A percentile compares a stretch with the other conserved stretches of the same genome.
Conservation (phyloP, 2,888 invertebrate species). For the Dendrolimus houi region DNA sequence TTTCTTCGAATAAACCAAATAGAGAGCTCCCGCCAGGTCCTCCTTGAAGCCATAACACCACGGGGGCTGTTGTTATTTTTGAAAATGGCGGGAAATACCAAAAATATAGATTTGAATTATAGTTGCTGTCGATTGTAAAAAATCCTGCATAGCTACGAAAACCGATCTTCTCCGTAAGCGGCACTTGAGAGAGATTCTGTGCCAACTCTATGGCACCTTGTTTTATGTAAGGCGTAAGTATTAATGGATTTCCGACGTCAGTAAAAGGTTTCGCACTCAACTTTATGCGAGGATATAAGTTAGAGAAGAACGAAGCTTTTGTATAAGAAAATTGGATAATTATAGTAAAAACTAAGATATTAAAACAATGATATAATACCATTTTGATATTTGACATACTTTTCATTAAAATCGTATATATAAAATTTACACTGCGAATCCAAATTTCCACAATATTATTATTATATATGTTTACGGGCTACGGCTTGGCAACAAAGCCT, state of each 20-base stretch:
- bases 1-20: conserved; percentile 74
- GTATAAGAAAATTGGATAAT: not conserved
- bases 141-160: conserved; percentile 77
- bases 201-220: conserved; percentile 65
- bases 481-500: too few species aligned
- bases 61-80: conserved; percentile 51
- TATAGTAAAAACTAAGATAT: not conserved
- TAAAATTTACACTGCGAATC: too few species aligned
- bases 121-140: conserved; percentile 75
- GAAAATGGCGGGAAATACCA: conserved; percentile 79
- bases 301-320: conserved; percentile 29
- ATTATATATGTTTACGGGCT: too few species aligned
- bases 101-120: conserved; percentile 77
- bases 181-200: conserved; percentile 47
- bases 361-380: not conserved
- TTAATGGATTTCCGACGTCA: conserved; percentile 60
- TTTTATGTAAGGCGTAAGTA: conserved; percentile 76
- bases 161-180: conserved; percentile 44
- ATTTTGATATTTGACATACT: not conserved
- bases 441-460: too few species aligned
- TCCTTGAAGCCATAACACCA: conserved; percentile 76
- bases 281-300: conserved; percentile 50
- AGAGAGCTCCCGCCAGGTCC: conserved; percentile 75
- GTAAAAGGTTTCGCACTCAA: conserved; percentile 23
- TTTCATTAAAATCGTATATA: not conserved